Conservation (phyloP, 2,888 invertebrate species). For the Trypoxylon attenuatum region DNA sequence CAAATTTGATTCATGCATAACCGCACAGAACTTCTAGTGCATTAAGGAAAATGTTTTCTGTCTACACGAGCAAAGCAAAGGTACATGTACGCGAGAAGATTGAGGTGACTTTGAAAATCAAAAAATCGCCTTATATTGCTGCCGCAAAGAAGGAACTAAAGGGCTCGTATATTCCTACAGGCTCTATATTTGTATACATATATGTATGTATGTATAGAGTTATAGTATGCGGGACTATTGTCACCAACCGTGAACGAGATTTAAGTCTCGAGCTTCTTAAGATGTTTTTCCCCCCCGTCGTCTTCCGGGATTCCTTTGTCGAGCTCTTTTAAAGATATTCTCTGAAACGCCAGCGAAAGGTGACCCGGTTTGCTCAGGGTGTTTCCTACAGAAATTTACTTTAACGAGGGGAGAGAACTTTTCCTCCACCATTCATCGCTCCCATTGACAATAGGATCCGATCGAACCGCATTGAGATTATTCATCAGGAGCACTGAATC, state of each 20-base stretch:
- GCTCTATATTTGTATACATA: no score
- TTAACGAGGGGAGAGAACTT: conserved; percentile 46
- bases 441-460: conserved; percentile 11
- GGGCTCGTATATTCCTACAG: no score
- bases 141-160: no score
- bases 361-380: conserved; percentile 29
- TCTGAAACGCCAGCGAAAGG: conserved; percentile 16
- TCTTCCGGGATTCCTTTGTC: conserved; percentile 27
- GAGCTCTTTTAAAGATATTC: conserved; percentile 20
- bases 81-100: no score
- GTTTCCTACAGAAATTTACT: conserved; percentile 37
- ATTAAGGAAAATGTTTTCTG: no score
- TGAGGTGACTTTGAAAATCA: no score
- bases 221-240: conserved; percentile 38
- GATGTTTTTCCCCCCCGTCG: conserved; percentile 7
- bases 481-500: conserved; percentile 10
- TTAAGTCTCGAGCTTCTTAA: conserved; percentile 26
- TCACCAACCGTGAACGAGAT: conserved; percentile 15
- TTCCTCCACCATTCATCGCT: conserved; percentile 22
- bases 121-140: no score
- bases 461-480: conserved; percentile 22
- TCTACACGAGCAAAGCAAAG: no score
- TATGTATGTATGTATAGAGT: not conserved
- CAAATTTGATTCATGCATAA: no score
- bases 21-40: no score